These are phyloP conservation scores for Passer montanus DNA, from an alignment of 2,113 vertebrate genomes.

Conservation along the genomic window DNA sequence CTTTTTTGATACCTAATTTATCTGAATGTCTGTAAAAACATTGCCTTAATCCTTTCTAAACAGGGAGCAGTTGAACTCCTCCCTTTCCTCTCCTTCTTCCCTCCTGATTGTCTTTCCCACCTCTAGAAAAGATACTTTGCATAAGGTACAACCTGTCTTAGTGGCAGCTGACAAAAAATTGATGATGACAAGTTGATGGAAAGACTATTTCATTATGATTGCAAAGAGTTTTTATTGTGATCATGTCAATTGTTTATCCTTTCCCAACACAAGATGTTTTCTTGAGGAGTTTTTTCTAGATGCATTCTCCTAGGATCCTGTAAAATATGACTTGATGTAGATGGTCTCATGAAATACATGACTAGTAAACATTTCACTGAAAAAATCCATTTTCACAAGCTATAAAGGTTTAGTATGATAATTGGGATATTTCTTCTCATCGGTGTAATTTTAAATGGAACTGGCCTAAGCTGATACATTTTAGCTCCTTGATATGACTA, in stretches of 20 bases:
- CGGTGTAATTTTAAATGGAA: not conserved
- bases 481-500: not conserved
- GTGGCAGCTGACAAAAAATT: not conserved
- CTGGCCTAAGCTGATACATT: not conserved
- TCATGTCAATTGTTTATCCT: not conserved
- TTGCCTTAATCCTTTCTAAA: not conserved
- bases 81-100: not conserved
- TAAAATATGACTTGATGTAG: not conserved
- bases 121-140: not conserved
- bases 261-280: not conserved
- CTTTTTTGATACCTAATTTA: not conserved
- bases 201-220: not conserved
- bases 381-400: not conserved
- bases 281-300: not conserved
- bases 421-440: not conserved
- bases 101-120: not conserved
- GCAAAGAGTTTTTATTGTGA: not conserved
- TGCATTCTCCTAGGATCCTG: not conserved
- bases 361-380: not conserved
- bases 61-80: not conserved
- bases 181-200: not conserved
- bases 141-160: not conserved
- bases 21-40: not conserved
- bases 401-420: not conserved
- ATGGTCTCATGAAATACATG: not conserved